phyloP scores from a whole-genome alignment of 2,888 invertebrate genomes.

The Thelaira solivaga region DNA sequence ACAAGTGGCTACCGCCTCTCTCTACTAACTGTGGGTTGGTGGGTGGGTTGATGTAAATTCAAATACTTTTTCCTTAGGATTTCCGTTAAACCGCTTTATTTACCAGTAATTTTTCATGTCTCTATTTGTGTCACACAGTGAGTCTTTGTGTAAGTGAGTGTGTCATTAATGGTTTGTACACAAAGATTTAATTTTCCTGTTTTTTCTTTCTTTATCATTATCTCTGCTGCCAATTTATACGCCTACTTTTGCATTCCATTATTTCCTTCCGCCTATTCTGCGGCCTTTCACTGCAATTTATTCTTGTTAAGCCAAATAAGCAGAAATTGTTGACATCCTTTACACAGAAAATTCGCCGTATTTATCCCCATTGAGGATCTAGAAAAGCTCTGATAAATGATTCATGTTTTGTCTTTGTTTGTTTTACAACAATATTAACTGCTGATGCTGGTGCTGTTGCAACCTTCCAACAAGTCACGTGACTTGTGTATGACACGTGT shows the following conservation, averaged over 20 bases:
- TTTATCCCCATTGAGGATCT: slow-evolving; percentile 58
- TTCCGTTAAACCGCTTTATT: slow-evolving; percentile 53
- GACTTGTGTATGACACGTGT: slow-evolving; percentile 58
- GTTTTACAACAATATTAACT: slow-evolving; percentile 37
- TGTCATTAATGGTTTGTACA: slow-evolving; percentile 54
- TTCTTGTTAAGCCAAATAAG: background rate
- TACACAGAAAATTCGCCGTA: slow-evolving; percentile 49
- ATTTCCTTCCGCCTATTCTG: slow-evolving; percentile 38
- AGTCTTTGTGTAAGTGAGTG: slow-evolving; percentile 21
- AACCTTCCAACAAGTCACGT: slow-evolving; percentile 49
- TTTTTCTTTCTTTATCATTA: slow-evolving; percentile 37
- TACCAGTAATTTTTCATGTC: background rate
- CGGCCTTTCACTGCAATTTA: background rate
- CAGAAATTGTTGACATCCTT: slow-evolving; percentile 42
- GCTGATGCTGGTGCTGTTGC: too few species aligned
- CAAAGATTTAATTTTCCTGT: slow-evolving; percentile 55
- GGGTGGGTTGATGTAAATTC: background rate
- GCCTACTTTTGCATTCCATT: slow-evolving; percentile 45
- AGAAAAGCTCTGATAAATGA: slow-evolving; percentile 34
- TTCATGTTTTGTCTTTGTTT: slow-evolving; percentile 42
- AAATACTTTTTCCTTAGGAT: background rate
- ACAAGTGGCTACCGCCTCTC: too few species aligned
- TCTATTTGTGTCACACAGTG: background rate
- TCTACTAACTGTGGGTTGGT: background rate
- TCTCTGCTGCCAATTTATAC: slow-evolving; percentile 50